These are phyloP conservation scores for Phenganax subtilis DNA, from an alignment of 92 coral and sea anemone species.

Conservation along the genomic window DNA sequence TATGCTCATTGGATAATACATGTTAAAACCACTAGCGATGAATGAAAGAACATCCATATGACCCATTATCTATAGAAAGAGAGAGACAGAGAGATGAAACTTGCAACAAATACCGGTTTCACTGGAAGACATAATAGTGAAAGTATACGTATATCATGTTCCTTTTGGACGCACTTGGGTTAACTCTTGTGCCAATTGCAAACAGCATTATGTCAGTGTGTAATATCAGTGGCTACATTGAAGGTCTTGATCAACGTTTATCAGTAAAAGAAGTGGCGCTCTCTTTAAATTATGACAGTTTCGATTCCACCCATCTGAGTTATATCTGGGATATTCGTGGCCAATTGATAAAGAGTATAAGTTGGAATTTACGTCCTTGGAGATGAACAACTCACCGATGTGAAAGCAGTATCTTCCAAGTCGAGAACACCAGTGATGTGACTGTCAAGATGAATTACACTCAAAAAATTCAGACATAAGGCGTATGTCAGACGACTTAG, in stretches of 20 bases:
- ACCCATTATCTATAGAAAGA: conserved; percentile 76
- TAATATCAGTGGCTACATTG: no score
- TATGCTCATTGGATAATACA: conserved; percentile 98
- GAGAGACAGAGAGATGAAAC: background rate
- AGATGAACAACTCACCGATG: conserved; percentile 55
- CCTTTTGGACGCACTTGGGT: no score
- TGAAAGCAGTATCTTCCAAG: conserved; percentile 82
- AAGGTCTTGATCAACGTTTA: no score
- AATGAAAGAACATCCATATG: conserved; percentile 97
- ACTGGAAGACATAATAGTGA: background rate
- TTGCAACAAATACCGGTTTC: background rate
- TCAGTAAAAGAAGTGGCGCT: no score
- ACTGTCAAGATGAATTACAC: conserved; percentile 95
- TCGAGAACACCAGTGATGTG: conserved; percentile 80
- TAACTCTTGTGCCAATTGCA: no score
- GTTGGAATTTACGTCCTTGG: background rate
- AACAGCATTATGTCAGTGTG: no score
- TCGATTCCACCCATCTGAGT: no score
- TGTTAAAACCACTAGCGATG: conserved; percentile 89
- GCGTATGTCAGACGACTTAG: conserved; percentile 97
- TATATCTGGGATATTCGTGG: background rate
- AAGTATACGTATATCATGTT: no score
- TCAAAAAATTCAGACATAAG: conserved; percentile 87
- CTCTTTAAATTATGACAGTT: no score
- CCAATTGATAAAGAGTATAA: background rate